These are phyloP conservation scores for Paralvinella palmiformis DNA, from an alignment of 1,140 invertebrate species.

Conservation along the genomic window DNA sequence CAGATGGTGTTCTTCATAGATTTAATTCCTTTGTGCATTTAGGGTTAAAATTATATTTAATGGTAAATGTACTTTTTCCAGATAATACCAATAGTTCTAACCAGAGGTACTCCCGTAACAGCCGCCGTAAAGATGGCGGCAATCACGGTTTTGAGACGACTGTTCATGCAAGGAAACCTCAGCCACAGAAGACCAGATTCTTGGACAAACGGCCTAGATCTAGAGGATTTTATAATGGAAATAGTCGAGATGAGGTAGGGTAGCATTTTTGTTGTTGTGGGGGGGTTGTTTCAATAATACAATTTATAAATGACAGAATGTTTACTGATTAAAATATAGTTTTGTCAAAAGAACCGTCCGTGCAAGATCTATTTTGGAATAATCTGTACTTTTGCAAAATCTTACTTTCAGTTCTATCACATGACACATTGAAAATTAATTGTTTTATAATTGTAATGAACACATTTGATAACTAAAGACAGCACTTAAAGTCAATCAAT, in stretches of 20 bases:
- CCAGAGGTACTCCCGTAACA: neutral
- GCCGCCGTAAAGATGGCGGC: neutral
- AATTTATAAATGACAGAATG: neutral
- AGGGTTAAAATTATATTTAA: no score
- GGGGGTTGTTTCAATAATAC: neutral
- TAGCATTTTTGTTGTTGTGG: neutral
- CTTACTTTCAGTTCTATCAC: no score
- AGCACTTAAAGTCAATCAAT: no score
- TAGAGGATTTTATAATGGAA: conserved; percentile 4
- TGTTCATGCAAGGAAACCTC: neutral
- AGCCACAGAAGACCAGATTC: neutral
- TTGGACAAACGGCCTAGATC: conserved; percentile 11
- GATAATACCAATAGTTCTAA: neutral
- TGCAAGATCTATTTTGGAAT: neutral
- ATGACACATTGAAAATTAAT: no score
- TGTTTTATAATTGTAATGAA: no score
- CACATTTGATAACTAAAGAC: no score
- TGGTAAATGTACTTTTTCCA: no score
- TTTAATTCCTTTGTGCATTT: no score
- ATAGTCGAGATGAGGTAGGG: neutral
- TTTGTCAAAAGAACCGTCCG: neutral
- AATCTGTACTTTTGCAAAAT: neutral
- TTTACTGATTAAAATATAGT: neutral
- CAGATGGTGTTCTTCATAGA: no score
- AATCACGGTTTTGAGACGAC: neutral